Evolutionary conservation across 2,888 invertebrate species (phyloP).

Genomic region (Bugulina stolonifera): DNA sequence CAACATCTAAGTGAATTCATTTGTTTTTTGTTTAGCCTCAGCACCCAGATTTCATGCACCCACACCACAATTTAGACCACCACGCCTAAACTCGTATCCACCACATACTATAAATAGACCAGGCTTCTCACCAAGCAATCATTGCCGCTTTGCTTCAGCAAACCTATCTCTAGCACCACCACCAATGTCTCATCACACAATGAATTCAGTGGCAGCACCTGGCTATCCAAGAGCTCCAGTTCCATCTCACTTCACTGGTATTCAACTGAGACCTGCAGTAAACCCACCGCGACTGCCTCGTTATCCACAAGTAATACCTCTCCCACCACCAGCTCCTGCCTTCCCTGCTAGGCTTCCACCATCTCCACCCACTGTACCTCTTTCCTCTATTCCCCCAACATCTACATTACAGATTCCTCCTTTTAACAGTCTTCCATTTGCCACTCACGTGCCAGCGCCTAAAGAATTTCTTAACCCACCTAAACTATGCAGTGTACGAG

Average conservation of each 20-base stretch:
- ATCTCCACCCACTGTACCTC: background rate
- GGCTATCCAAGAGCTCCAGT: background rate
- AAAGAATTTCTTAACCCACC: background rate
- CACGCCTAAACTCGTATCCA: no score
- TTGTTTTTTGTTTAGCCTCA: background rate
- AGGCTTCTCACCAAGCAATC: background rate
- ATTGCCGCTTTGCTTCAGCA: background rate
- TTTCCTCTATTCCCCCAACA: no score
- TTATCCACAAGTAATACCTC: background rate
- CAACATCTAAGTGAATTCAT: no score
- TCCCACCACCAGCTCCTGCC: background rate
- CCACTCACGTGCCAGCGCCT: background rate
- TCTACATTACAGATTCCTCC: background rate
- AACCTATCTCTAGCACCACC: background rate
- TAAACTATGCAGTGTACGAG: conserved; percentile 1
- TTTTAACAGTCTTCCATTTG: background rate
- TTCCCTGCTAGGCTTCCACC: background rate
- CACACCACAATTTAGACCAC: background rate
- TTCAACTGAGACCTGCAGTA: background rate
- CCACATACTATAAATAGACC: background rate
- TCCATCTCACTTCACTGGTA: background rate
- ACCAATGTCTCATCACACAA: no score
- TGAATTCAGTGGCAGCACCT: no score
- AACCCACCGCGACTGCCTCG: background rate
- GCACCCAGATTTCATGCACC: background rate